These are phyloP conservation scores for Hypena proboscidalis DNA, from an alignment of 2,888 invertebrate genomes.

Conservation along the genomic window DNA sequence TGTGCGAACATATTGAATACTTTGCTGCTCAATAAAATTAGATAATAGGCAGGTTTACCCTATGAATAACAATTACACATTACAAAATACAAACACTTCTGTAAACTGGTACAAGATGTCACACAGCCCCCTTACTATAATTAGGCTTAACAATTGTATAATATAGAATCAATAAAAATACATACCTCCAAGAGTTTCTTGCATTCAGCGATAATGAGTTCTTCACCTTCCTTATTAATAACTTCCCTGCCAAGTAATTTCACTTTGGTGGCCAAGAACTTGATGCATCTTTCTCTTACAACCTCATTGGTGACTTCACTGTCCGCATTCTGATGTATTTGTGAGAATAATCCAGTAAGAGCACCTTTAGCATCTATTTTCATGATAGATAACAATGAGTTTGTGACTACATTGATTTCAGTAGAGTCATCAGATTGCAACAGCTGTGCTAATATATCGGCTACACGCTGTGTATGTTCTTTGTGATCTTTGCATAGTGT, in stretches of 20 bases:
- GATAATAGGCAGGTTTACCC: too few species aligned
- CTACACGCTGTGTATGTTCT: constrained; percentile 93
- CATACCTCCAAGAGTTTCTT: constrained; percentile 93
- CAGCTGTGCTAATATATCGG: constrained; percentile 96
- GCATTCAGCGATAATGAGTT: constrained; percentile 92
- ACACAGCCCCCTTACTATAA: too few species aligned
- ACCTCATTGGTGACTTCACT: constrained; percentile 86
- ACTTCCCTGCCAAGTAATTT: constrained; percentile 91
- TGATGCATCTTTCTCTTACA: constrained; percentile 94
- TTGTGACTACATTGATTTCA: constrained; percentile 94
- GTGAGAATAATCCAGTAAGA: constrained; percentile 82
- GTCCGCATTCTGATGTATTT: constrained; percentile 81
- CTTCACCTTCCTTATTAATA: constrained; percentile 94
- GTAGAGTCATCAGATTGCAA: constrained; percentile 93
- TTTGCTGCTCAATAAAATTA: too few species aligned
- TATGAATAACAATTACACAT: too few species aligned
- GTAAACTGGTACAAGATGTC: too few species aligned
- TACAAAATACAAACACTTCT: too few species aligned
- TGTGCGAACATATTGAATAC: too few species aligned
- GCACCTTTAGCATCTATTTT: constrained; percentile 89
- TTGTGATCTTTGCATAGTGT: constrained; percentile 93
- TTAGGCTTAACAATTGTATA: too few species aligned
- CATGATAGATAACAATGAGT: constrained; percentile 91
- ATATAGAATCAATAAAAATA: constrained; percentile 11
- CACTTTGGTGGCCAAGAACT: constrained; percentile 94